Evolutionary conservation across 2,797 vertebrate genomes (phyloP).

Genomic region (Lates japonicus): DNA sequence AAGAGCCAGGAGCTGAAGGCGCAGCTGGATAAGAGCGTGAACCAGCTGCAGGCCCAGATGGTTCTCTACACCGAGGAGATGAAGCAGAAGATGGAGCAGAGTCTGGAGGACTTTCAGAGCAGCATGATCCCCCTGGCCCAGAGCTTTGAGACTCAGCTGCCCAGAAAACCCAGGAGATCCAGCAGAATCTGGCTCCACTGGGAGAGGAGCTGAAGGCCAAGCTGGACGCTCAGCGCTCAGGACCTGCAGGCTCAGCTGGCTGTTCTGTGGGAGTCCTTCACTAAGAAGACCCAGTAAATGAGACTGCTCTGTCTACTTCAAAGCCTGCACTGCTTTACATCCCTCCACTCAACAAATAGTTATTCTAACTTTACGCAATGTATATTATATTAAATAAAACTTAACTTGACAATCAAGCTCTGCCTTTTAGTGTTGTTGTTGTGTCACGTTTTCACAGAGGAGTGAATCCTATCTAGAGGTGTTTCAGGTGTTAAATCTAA

Average conservation of each 20-base stretch:
- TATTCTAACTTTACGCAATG: constrained; percentile 2
- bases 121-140: constrained; percentile 70
- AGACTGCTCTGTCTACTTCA: constrained; percentile 25
- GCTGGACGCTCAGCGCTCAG: constrained; percentile 73
- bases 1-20: constrained; percentile 77
- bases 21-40: constrained; percentile 72
- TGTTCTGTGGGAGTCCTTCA: constrained; percentile 75
- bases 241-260: constrained; percentile 69
- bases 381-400: constrained; percentile 39
- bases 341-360: constrained; percentile 21
- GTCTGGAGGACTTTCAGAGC: constrained; percentile 77
- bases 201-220: constrained; percentile 76
- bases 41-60: constrained; percentile 71
- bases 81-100: constrained; percentile 79
- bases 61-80: constrained; percentile 79
- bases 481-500: no score
- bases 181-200: constrained; percentile 74
- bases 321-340: constrained; percentile 17
- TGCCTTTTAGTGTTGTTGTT: not conserved
- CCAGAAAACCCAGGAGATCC: constrained; percentile 69
- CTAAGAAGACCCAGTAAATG: constrained; percentile 67
- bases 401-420: not conserved
- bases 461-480: no score
- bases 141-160: constrained; percentile 71
- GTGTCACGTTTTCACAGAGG: no score